A percentile compares a stretch with the other conserved stretches of the same genome.
Conservation (phyloP, 2,113 vertebrate genomes). For the Platichthys flesus region DNA sequence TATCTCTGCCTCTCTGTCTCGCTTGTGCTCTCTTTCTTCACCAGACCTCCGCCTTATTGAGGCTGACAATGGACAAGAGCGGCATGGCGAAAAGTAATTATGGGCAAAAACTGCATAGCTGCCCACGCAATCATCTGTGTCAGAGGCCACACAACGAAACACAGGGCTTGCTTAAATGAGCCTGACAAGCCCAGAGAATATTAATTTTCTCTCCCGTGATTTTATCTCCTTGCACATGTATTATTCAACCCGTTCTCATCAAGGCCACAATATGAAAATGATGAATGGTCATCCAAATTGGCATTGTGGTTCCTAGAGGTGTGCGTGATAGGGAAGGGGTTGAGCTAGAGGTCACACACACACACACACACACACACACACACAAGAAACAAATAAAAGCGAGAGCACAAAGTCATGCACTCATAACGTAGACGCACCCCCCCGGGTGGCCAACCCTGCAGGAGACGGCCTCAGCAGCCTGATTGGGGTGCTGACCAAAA, state of each 20-base stretch:
- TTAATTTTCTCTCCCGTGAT: conserved; percentile 71
- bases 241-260: conserved; percentile 70
- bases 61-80: conserved; percentile 77
- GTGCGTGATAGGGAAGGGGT: conserved; percentile 15
- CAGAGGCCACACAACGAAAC: conserved; percentile 72
- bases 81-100: conserved; percentile 76
- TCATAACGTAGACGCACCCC: not conserved
- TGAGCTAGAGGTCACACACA: conserved; percentile 42
- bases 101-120: conserved; percentile 75
- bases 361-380: not conserved
- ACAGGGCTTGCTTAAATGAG: conserved; percentile 71
- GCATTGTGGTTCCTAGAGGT: conserved; percentile 27
- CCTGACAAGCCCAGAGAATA: conserved; percentile 73
- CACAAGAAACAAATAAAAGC: not conserved
- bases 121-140: conserved; percentile 79
- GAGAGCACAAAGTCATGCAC: conserved; percentile 4
- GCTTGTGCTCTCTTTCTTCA: conserved; percentile 29
- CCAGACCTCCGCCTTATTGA: conserved; percentile 66
- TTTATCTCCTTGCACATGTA: conserved; percentile 65
- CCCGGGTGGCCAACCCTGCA: conserved; percentile 14
- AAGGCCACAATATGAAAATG: conserved; percentile 61
- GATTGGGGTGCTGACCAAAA: conserved; percentile 74
- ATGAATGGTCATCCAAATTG: conserved; percentile 48
- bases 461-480: conserved; percentile 45
- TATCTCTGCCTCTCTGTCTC: conserved; percentile 45